These are phyloP conservation scores for Telenomus remus DNA, from an alignment of 1,140 invertebrate species.

Conservation along the genomic window DNA sequence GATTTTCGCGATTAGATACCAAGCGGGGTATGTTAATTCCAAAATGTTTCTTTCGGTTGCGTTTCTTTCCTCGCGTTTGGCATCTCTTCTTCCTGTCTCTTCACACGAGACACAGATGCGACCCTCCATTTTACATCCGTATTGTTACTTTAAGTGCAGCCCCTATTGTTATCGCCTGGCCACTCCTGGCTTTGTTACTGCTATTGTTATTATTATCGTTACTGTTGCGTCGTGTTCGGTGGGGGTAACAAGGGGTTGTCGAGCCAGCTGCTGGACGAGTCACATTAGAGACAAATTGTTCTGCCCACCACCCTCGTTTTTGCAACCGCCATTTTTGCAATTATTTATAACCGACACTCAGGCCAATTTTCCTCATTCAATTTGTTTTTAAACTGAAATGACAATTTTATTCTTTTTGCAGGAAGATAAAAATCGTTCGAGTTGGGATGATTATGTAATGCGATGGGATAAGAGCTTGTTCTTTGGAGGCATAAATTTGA, in stretches of 20 bases:
- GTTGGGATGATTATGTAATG: slow-evolving; percentile 34
- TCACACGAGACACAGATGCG: slow-evolving; percentile 69
- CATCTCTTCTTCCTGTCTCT: slow-evolving; percentile 41
- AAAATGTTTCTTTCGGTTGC: slow-evolving; percentile 23
- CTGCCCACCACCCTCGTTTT: slow-evolving; percentile 42
- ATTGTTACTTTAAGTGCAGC: slow-evolving; percentile 74
- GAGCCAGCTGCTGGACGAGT: slow-evolving; percentile 63
- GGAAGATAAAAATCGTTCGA: no score
- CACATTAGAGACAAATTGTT: slow-evolving; percentile 56
- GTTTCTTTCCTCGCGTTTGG: slow-evolving; percentile 22
- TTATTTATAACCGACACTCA: no score
- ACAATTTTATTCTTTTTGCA: no score
- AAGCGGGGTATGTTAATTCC: slow-evolving; percentile 16
- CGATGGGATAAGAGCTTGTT: slow-evolving; percentile 50
- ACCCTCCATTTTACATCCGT: slow-evolving; percentile 72
- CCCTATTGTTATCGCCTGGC: slow-evolving; percentile 67
- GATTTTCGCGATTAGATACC: slow-evolving; percentile 2
- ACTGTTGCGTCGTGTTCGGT: slow-evolving; percentile 63
- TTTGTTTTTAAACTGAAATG: no score
- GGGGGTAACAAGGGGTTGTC: slow-evolving; percentile 54
- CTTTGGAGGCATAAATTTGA: slow-evolving; percentile 48
- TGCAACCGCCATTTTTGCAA: slow-evolving; percentile 7
- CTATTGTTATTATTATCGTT: slow-evolving; percentile 74
- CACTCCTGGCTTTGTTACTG: slow-evolving; percentile 67
- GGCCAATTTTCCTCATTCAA: not conserved